A percentile compares a stretch with the other conserved stretches of the same genome.
Conservation (phyloP, 2,888 invertebrate genomes). For the Erpobdella octoculata region DNA sequence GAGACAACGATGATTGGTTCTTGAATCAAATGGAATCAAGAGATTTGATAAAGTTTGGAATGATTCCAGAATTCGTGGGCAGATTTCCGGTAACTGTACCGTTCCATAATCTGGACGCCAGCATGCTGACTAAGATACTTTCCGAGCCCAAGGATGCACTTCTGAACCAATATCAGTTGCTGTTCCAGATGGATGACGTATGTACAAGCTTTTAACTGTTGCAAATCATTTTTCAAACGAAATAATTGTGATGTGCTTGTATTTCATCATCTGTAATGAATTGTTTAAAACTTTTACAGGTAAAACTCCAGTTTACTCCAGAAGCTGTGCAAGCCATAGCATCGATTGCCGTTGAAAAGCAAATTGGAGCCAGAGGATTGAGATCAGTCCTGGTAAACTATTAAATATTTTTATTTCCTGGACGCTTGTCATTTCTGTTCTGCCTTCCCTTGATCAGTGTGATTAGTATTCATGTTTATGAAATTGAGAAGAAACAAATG, state of each 20-base stretch:
- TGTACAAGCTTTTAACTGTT: slow-evolving; percentile 24
- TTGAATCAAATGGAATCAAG: slow-evolving; percentile 69
- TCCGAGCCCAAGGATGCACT: slow-evolving; percentile 95
- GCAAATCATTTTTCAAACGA: background rate
- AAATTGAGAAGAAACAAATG: too few relatives aligned
- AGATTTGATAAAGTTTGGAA: slow-evolving; percentile 90
- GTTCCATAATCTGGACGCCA: slow-evolving; percentile 86
- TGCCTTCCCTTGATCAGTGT: too few relatives aligned
- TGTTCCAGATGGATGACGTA: slow-evolving; percentile 80
- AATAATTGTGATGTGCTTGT: background rate
- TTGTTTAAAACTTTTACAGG: slow-evolving; percentile 56
- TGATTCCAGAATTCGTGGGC: slow-evolving; percentile 54
- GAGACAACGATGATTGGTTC: slow-evolving; percentile 5
- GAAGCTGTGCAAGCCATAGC: slow-evolving; percentile 89
- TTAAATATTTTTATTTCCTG: too few relatives aligned
- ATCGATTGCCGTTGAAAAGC: slow-evolving; percentile 75
- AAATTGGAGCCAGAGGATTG: slow-evolving; percentile 91
- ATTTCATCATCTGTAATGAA: background rate
- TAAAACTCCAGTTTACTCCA: slow-evolving; percentile 77
- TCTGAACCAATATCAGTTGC: slow-evolving; percentile 87
- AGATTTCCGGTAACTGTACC: slow-evolving; percentile 89
- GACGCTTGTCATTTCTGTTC: too few relatives aligned
- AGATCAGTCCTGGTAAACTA: slow-evolving; percentile 79
- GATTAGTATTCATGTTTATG: too few relatives aligned
- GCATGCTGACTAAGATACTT: slow-evolving; percentile 84